Base-by-base conservation (phyloP, 2,113 vertebrate species). In the Psephotus haematonotus region DNA sequence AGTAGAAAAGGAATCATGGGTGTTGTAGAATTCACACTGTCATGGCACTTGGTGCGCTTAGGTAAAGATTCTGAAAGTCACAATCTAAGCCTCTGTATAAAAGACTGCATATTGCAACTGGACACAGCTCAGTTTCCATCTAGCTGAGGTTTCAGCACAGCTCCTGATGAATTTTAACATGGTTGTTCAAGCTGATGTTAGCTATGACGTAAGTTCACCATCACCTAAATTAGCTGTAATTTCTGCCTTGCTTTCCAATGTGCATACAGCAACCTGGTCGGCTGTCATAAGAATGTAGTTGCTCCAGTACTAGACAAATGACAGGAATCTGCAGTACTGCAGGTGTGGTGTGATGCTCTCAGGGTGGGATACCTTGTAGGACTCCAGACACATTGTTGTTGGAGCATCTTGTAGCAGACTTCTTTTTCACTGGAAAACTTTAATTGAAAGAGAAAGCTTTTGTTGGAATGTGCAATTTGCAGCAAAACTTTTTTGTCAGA, bases 311-410 rank as follows among this genome's bases (percentile, higher is more conserved):
- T 5, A 62, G 29, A 31, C 13, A 24, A 35, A 14, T 0, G 2
- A 11, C 19, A n/a, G 43, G 5, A 0, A 0, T 4, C 41, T 28
- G 63, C 46, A n/a, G 44, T 2, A 3, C 31, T 17, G 50, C 23
- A 18, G 50, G 23, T 3, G 17, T 46, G 29, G 17, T 9, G 29
- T 4, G 52, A 33, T 12, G 41, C 41, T 46, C 24, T 43, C 29
- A 12, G 55, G 43, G 17, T 3, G 3, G 17, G 50, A 11, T 6
- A 33, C 11, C 16, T 14, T 2, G 0, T 14, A 31, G 27, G 10
- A 49, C 33, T 65, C 55, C 55, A 92, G 16, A 28, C 29, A 7
- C 2, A 1, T 17, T 0, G 1, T 28, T 53, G 31, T 20, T 5
- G 1, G 17, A 47, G 37, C 16, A 2, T 39, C 20, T 28, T 50